Percentiles rank a stretch among this genome's conserved stretches.
Conservation (phyloP, 2,113 vertebrate species). For the Oophaga pumilio region DNA sequence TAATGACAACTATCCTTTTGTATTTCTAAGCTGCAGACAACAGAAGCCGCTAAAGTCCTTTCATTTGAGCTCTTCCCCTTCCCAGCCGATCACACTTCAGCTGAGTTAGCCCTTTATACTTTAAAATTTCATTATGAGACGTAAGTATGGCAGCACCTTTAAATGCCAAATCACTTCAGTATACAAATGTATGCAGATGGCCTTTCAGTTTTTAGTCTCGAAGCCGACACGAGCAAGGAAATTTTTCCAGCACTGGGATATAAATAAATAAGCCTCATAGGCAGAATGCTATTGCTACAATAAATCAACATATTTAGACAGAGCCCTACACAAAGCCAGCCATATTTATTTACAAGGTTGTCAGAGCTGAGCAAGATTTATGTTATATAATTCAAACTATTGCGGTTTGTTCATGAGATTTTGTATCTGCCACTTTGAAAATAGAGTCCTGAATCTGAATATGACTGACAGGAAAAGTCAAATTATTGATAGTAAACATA, state of each 20-base stretch:
- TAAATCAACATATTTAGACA: slow-evolving; percentile 59
- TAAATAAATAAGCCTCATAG: slow-evolving; percentile 53
- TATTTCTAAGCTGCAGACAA: slow-evolving; percentile 1
- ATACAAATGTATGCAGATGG: slow-evolving; percentile 46
- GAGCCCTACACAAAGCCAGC: slow-evolving; percentile 54
- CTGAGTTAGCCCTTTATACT: not conserved
- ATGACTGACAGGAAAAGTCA: slow-evolving; percentile 57
- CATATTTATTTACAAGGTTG: slow-evolving; percentile 58
- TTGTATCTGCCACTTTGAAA: slow-evolving; percentile 55
- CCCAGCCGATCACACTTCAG: not conserved
- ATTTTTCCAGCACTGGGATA: slow-evolving; percentile 37
- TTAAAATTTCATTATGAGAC: slow-evolving; percentile 10
- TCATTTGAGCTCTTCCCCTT: not conserved
- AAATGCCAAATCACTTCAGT: slow-evolving; percentile 26
- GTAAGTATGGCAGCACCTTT: slow-evolving; percentile 17
- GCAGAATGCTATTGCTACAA: slow-evolving; percentile 52
- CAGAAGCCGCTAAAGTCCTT: not conserved
- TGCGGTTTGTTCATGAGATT: slow-evolving; percentile 55
- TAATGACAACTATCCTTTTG: not conserved
- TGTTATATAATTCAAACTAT: slow-evolving; percentile 58
- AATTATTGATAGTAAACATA: slow-evolving; percentile 59
- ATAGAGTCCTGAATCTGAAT: slow-evolving; percentile 53
- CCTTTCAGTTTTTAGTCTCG: slow-evolving; percentile 44
- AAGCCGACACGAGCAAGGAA: slow-evolving; percentile 20
- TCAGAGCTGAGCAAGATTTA: slow-evolving; percentile 55